Conservation (phyloP, 1,140 invertebrate species). For the Nasonia giraulti region DNA sequence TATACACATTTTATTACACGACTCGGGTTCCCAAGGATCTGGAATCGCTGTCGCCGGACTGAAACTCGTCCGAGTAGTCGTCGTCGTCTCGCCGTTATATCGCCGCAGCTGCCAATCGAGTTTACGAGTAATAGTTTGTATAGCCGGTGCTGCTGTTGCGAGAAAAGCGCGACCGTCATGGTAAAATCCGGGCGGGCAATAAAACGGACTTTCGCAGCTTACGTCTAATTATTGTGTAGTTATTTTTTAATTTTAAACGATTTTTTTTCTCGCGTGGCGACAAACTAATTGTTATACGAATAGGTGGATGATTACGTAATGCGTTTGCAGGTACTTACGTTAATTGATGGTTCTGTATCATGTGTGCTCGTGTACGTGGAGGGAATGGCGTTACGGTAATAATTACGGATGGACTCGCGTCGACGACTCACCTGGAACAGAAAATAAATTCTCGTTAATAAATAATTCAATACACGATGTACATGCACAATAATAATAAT, state of each 20-base stretch:
- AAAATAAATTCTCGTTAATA: constrained; percentile 15
- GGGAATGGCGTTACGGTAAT: background rate
- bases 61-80: constrained; percentile 10
- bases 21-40: constrained; percentile 25
- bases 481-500: too few species aligned
- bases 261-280: background rate
- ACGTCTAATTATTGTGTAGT: background rate
- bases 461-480: background rate
- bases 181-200: background rate
- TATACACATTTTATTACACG: constrained; percentile 16
- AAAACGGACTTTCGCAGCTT: background rate
- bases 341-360: background rate
- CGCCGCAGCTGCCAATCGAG: constrained; percentile 4
- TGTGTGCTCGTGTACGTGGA: background rate
- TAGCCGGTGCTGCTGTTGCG: background rate
- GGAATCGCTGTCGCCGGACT: background rate
- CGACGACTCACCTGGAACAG: constrained; percentile 30
- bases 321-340: background rate
- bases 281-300: background rate
- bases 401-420: background rate
- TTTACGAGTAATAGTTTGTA: background rate
- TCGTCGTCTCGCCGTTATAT: constrained; percentile 14
- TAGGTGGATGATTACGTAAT: background rate
- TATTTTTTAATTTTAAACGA: background rate
- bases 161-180: background rate